Percentiles rank a stretch among this genome's conserved stretches.
phyloP scores from a whole-genome alignment of 92 coral and sea anemone species.

The Parazoanthus darwini region DNA sequence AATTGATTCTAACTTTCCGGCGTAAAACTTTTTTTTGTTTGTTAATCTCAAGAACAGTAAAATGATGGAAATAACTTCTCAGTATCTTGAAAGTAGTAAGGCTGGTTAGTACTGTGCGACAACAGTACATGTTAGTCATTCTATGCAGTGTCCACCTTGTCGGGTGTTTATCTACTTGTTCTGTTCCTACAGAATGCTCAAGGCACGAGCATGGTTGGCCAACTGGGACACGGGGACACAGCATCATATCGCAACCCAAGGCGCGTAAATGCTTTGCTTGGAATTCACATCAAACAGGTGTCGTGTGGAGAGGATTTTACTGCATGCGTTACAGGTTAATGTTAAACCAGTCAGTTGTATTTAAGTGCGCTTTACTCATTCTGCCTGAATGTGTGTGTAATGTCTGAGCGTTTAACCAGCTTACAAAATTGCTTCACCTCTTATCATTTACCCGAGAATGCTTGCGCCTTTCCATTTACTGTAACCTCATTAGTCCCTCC shows the following conservation, averaged over 20 bases:
- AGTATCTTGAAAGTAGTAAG: neutral
- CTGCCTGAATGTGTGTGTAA: no score
- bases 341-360: neutral
- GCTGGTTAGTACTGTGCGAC: neutral
- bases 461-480: no score
- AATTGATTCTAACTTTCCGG: no score
- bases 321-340: slow-evolving; percentile 86
- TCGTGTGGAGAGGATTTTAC: slow-evolving; percentile 98
- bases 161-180: neutral
- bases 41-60: neutral
- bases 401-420: no score
- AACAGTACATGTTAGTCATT: neutral
- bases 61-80: no score
- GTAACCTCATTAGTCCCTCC: no score
- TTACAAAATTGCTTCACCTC: no score
- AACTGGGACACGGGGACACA: slow-evolving; percentile 87
- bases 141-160: neutral
- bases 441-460: no score
- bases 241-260: slow-evolving; percentile 91
- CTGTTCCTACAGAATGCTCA: slow-evolving; percentile 74
- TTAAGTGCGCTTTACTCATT: neutral
- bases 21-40: no score
- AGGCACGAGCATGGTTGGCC: slow-evolving; percentile 95
- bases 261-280: slow-evolving; percentile 76
- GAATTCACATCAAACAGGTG: slow-evolving; percentile 86